Conservation (phyloP, 2,113 vertebrate species). For the Probosciger aterrimus region DNA sequence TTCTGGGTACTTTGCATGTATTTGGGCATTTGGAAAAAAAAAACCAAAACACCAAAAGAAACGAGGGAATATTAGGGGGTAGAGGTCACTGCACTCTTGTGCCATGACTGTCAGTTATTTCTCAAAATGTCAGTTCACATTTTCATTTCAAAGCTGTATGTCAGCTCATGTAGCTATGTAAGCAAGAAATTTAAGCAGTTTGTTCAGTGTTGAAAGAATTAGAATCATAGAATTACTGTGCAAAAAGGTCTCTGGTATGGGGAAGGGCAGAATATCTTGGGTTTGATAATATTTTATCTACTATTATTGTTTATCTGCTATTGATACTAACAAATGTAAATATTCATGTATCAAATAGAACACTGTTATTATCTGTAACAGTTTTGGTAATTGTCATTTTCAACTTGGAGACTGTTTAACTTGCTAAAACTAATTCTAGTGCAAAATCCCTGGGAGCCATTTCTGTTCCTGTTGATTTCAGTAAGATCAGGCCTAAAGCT, state of each 20-base stretch:
- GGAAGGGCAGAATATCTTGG: neutral
- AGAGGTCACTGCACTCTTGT: neutral
- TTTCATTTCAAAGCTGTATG: neutral
- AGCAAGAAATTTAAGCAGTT: neutral
- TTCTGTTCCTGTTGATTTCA: neutral
- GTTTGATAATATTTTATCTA: neutral
- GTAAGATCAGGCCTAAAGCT: neutral
- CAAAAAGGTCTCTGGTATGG: neutral
- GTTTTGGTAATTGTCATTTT: neutral
- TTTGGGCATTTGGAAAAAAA: neutral
- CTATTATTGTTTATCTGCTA: neutral
- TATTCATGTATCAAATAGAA: neutral
- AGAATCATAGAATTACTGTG: neutral
- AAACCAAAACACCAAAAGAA: neutral
- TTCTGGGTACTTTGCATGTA: neutral
- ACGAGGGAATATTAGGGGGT: neutral
- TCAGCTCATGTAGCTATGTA: neutral
- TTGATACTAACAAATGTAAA: neutral
- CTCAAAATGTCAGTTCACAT: neutral
- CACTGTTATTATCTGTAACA: neutral
- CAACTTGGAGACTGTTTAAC: neutral
- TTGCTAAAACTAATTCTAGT: neutral
- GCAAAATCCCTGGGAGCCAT: neutral
- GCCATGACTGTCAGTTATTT: neutral
- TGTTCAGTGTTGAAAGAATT: neutral